Conservation (phyloP, 2,113 vertebrate genomes). For the Prochilodus magdalenae region DNA sequence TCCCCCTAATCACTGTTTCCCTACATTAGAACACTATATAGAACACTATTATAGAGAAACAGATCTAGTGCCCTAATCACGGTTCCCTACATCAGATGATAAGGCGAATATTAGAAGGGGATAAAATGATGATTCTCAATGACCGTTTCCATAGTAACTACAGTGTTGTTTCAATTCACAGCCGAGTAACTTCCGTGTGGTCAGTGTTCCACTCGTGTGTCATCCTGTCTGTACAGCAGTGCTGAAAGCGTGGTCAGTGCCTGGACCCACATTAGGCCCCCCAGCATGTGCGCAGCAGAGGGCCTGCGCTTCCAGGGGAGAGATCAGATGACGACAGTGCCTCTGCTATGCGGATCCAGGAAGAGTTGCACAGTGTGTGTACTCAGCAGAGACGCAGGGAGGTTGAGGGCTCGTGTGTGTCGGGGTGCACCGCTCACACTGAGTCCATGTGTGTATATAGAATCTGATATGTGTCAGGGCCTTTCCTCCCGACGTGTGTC, state of each 20-base stretch:
- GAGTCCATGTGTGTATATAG: background rate
- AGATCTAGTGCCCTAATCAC: no score
- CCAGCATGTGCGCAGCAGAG: conserved; percentile 39
- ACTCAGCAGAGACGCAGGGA: background rate
- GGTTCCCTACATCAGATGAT: no score
- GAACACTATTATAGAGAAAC: no score
- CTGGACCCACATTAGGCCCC: conserved; percentile 22
- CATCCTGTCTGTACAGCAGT: background rate
- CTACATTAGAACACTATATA: no score
- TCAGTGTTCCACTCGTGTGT: background rate
- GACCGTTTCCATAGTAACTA: no score
- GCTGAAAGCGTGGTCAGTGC: background rate
- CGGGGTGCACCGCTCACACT: background rate
- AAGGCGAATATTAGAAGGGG: no score
- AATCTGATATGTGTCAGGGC: background rate
- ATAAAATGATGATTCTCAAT: no score
- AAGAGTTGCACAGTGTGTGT: conserved; percentile 16
- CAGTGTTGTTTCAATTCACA: background rate
- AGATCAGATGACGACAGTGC: conserved; percentile 35
- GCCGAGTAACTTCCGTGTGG: background rate
- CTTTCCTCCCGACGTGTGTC: background rate
- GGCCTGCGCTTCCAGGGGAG: background rate
- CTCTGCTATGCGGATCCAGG: conserved; percentile 30
- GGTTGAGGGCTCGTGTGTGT: background rate
- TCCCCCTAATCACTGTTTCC: no score